Base-by-base conservation (phyloP, 2,888 invertebrate genomes). In the Xylophagus ater region DNA sequence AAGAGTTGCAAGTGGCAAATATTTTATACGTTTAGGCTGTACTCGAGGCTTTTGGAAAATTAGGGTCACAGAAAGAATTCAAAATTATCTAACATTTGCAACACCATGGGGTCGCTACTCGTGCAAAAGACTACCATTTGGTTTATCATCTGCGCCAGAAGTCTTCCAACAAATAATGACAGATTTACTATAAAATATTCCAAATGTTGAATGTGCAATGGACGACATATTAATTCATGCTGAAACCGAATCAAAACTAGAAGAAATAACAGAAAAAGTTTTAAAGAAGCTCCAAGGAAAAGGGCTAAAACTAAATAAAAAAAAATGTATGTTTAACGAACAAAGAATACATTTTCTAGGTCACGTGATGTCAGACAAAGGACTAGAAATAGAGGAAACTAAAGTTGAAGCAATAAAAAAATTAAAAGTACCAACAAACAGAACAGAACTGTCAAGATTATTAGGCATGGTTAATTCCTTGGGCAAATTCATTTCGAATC, bases 191-290 rank as follows among this genome's bases (percentile, higher is more conserved):
- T n/a, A 20, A 37, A 40, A 41, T 32, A 26, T 47, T 18, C 26
- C 32, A 34, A 47, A 46, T 29, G 45, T 46, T 14, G 25, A 39
- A 28, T 29, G 38, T 2, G 46, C 49, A 15, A 42, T 47, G 23
- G 51, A 51, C 34, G 50, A 50, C 37, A 34, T 49, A 9, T 29
- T 51, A 8, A 44, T 50, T 13, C 35, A 43, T 38, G 47, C 45
- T 3, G 28, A 26, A 14, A 46, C 41, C 6, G 33, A 37, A 26
- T 41, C 45, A 26, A 46, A 49, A 29, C 34, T 47, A 31, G 19
- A 45, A 19, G 20, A 40, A 47, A 37, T 29, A 43, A 38, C 51
- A 42, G 15, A 26, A 29, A 36, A 30, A 39, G 50, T 47, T 12
- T 43, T 51, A 25, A 21, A 37, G 32, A 45, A 30, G 17, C 33